Conservation (phyloP, 2,113 vertebrate genomes). For the Cyrtonyx montezumae region DNA sequence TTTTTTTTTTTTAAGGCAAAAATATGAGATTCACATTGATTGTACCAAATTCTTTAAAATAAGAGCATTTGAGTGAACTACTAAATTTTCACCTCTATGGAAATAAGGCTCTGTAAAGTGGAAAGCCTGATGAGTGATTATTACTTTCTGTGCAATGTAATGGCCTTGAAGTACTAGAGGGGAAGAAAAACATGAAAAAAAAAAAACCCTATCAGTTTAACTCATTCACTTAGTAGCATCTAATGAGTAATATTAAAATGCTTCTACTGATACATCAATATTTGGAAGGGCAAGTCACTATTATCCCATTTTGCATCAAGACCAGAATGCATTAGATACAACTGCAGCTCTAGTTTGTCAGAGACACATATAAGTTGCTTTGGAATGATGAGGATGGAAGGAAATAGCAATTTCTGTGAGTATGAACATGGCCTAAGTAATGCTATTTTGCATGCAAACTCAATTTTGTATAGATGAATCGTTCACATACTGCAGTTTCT, state of each 20-base stretch:
- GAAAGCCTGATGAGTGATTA: constrained; percentile 66
- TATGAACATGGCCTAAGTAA: background rate
- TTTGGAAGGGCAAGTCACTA: background rate
- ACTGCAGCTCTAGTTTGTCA: background rate
- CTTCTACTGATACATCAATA: background rate
- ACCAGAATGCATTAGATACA: background rate
- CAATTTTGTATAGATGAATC: background rate
- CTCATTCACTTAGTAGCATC: background rate
- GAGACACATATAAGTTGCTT: background rate
- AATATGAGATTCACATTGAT: constrained; percentile 42
- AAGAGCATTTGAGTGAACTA: constrained; percentile 51
- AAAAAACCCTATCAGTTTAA: background rate
- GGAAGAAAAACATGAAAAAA: background rate
- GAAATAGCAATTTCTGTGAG: background rate
- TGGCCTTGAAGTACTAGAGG: constrained; percentile 40
- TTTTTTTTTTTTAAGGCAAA: background rate
- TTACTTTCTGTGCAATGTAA: constrained; percentile 45
- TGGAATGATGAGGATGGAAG: background rate
- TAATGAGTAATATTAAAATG: constrained; percentile 38
- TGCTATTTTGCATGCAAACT: background rate
- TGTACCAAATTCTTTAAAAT: constrained; percentile 57
- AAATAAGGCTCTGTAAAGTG: constrained; percentile 62
- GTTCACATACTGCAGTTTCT: background rate
- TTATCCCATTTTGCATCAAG: background rate
- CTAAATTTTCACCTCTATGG: constrained; percentile 61